Conservation (phyloP, 2,888 invertebrate species). For the Hyalella azteca region DNA sequence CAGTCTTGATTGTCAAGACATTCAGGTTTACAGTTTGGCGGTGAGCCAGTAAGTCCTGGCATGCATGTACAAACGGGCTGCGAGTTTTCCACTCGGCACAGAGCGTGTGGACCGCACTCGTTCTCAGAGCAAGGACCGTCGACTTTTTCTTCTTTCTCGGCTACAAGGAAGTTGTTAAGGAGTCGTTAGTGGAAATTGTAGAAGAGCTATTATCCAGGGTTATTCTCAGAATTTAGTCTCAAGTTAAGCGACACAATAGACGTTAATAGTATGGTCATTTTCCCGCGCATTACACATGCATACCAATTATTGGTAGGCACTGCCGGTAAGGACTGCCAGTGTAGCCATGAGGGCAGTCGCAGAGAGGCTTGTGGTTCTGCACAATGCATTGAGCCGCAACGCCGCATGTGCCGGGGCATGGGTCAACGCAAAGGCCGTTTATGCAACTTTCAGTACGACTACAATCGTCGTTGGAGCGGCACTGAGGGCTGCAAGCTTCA, state of each 20-base stretch:
- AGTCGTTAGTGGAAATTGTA: neutral
- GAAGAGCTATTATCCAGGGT: neutral
- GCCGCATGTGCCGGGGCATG: slow-evolving; percentile 77
- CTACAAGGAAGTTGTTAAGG: slow-evolving; percentile 4
- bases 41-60: slow-evolving; percentile 78
- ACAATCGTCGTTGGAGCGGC: slow-evolving; percentile 73
- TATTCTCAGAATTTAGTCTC: too few relatives aligned
- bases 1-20: slow-evolving; percentile 85
- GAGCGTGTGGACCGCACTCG: slow-evolving; percentile 75
- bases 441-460: slow-evolving; percentile 79
- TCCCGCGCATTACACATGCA: slow-evolving; percentile 9
- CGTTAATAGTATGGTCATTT: too few relatives aligned
- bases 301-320: slow-evolving; percentile 38
- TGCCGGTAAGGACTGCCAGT: slow-evolving; percentile 76
- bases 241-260: too few relatives aligned
- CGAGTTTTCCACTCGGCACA: slow-evolving; percentile 62
- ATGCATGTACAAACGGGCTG: slow-evolving; percentile 80
- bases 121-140: slow-evolving; percentile 58
- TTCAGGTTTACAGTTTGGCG: slow-evolving; percentile 80
- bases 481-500: slow-evolving; percentile 70
- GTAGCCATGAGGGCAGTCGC: slow-evolving; percentile 75
- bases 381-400: slow-evolving; percentile 75
- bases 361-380: slow-evolving; percentile 80
- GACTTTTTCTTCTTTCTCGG: neutral
- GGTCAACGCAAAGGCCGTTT: slow-evolving; percentile 78